Conservation (phyloP, 2,888 invertebrate genomes). For the Silvanus unidentatus region DNA sequence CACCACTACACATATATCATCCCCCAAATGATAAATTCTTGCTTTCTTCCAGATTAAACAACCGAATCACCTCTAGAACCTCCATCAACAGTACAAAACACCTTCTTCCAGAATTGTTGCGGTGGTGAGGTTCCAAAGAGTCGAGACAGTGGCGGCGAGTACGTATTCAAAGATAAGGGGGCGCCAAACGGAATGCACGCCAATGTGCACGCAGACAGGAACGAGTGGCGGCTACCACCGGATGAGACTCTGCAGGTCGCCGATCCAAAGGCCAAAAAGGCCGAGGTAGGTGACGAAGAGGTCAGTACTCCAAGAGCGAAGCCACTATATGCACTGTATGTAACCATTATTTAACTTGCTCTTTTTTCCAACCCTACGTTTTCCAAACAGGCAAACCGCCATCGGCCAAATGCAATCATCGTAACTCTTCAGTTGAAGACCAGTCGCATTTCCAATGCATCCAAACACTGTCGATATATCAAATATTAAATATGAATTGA, state of each 20-base stretch:
- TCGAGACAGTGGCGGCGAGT: slow-evolving; percentile 40
- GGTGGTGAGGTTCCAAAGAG: slow-evolving; percentile 18
- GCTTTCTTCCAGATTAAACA: slow-evolving; percentile 16
- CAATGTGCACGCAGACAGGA: slow-evolving; percentile 81
- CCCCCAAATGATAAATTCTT: no score
- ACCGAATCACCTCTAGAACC: slow-evolving; percentile 10
- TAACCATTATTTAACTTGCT: background rate
- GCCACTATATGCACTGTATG: slow-evolving; percentile 1
- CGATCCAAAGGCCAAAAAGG: slow-evolving; percentile 77
- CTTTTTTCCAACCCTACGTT: background rate
- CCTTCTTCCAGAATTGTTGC: slow-evolving; percentile 14
- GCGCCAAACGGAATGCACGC: slow-evolving; percentile 75
- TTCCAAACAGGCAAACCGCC: no score
- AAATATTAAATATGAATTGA: background rate
- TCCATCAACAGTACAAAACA: slow-evolving; percentile 6
- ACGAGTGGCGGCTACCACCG: slow-evolving; percentile 87
- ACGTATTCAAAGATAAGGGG: slow-evolving; percentile 54
- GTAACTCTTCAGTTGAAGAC: no score
- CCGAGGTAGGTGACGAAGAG: slow-evolving; percentile 60
- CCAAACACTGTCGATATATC: no score
- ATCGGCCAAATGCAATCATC: no score
- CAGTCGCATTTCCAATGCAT: no score
- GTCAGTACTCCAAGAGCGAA: slow-evolving; percentile 44
- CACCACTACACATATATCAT: no score
- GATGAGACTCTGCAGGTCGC: slow-evolving; percentile 89